Evolutionary conservation across 37 sponge, comb jelly and placozoan species (phyloP).

Genomic region (Diacarnus erythraeanus): DNA sequence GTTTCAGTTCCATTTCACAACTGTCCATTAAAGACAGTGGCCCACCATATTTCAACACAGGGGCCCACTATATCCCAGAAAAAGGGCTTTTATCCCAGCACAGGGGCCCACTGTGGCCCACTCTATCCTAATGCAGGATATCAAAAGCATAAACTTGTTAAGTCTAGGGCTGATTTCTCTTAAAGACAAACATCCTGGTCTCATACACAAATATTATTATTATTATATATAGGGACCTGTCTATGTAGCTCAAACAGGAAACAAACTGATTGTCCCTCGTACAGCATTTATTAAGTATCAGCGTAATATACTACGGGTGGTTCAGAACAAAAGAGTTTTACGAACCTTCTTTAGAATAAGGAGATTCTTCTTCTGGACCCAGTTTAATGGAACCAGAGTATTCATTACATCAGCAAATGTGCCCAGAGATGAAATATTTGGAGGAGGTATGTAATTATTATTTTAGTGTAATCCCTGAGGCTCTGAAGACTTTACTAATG

Average conservation of each 20-base stretch:
- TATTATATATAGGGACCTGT: neutral
- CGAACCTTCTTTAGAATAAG: neutral
- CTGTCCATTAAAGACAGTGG: too few species aligned
- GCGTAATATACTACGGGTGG: neutral
- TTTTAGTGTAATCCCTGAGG: too few species aligned
- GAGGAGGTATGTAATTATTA: constrained; percentile 28
- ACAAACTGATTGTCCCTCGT: constrained; percentile 1
- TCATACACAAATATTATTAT: too few species aligned
- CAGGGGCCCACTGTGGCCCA: too few species aligned
- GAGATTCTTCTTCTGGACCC: constrained; percentile 10
- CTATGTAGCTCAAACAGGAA: neutral
- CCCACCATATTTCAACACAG: too few species aligned
- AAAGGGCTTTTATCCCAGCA: too few species aligned
- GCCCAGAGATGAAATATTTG: constrained; percentile 11
- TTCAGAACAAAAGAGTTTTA: neutral
- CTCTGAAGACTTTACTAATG: neutral
- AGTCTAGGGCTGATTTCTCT: too few species aligned
- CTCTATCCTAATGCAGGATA: too few species aligned
- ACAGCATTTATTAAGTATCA: neutral
- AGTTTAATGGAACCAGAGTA: constrained; percentile 2
- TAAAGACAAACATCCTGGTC: too few species aligned
- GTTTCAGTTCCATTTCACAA: too few species aligned
- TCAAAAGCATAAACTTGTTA: too few species aligned
- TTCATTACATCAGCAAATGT: neutral
- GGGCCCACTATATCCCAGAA: too few species aligned